Base-by-base conservation (phyloP, 2,888 invertebrate species). In the Brassicogethes aeneus region DNA sequence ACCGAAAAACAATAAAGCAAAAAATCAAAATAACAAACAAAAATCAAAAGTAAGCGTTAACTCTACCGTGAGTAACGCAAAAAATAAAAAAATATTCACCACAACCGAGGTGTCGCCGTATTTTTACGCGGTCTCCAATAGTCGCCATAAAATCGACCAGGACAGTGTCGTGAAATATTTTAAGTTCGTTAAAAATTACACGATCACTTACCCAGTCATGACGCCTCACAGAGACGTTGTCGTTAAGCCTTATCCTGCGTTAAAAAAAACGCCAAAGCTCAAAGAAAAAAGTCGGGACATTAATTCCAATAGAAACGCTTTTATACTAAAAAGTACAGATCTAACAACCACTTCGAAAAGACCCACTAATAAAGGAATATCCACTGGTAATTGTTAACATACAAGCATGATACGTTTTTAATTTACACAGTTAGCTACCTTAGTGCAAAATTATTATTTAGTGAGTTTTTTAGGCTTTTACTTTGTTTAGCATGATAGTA, bases 201-300 rank as follows among this genome's bases (percentile, higher is more conserved):
- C 64, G 8, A 66, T 68, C 55, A 82, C 86, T 52, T 86, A 84
- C 64, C 87, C 86, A 2, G 79, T 82, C 46, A 69, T 76, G 57
- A 74, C 75, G 51, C 76, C 76, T 2, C 56, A 65, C 29, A 57
- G 61, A 46, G 66, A 66, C 60, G 57, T 60, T 42, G n/a, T n/a
- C n/a, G 38, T 59, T 2, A 66, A 65, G 55, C 59, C 59, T 44
- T 55, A 56, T 34, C 61, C 57, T 46, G 51, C 56, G 31, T 52
- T 55, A 30, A 62, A 63, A 56, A 64, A 66, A 52, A 49, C 54
- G 7, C 66, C 65, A 52, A 69, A 68, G 55, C 60, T 66, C 43
- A 68, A 68, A 57, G 69, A 69, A 52, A 69, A 66, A 56, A 68
- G 68, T 48, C 59, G 69, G 34, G 68, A 69, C 55, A 57, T 68